These are phyloP conservation scores for Meloidogyne floridensis DNA, from an alignment of 1,140 invertebrate genomes.

Conservation along the genomic window DNA sequence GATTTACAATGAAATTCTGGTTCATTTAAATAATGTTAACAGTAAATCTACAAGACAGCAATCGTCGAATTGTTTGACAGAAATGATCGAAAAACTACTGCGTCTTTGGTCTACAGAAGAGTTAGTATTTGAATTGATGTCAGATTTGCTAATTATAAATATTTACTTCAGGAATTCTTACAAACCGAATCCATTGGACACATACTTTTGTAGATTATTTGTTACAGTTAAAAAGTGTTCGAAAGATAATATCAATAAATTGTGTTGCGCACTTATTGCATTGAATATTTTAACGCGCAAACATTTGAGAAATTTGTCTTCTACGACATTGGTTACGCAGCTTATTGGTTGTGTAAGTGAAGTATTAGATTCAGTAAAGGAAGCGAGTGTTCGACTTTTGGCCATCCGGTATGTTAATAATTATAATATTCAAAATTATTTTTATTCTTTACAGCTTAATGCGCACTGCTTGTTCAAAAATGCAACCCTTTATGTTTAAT, in stretches of 20 bases:
- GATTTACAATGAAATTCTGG: constrained; percentile 17
- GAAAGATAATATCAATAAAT: neutral
- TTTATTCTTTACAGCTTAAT: constrained; percentile 15
- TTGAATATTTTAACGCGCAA: constrained; percentile 46
- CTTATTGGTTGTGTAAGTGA: constrained; percentile 21
- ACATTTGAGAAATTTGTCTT: constrained; percentile 32
- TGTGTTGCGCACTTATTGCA: constrained; percentile 33
- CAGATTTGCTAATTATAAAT: neutral
- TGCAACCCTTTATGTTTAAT: constrained; percentile 32
- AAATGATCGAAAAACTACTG: constrained; percentile 17
- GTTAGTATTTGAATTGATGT: neutral
- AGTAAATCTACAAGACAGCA: constrained; percentile 20
- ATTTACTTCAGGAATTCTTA: neutral
- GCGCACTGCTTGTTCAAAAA: constrained; percentile 29
- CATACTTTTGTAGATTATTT: neutral
- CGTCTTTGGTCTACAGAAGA: constrained; percentile 13
- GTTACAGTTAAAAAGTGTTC: neutral
- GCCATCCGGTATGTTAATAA: constrained; percentile 28
- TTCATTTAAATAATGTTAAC: constrained; percentile 6
- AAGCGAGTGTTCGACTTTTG: constrained; percentile 27
- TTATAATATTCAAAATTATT: neutral
- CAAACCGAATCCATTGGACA: neutral
- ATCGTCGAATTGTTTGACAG: constrained; percentile 10
- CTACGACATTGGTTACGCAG: constrained; percentile 32
- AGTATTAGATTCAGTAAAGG: constrained; percentile 22